These are phyloP conservation scores for Macquaria ambigua DNA, from an alignment of 2,113 vertebrate species.

Conservation along the genomic window DNA sequence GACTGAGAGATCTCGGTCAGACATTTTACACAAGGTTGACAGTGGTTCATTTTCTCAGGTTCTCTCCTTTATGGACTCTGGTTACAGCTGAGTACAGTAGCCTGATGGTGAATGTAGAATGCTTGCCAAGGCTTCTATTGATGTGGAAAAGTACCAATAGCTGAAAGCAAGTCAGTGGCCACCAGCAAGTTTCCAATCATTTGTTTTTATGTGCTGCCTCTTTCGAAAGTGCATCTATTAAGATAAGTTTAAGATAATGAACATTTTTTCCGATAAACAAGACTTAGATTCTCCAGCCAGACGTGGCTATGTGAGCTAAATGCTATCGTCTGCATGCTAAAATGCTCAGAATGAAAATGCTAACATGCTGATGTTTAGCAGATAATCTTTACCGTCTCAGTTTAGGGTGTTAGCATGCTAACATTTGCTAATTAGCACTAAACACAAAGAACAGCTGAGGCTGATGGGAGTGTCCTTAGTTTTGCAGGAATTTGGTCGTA, in stretches of 20 bases:
- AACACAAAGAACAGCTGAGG: neutral
- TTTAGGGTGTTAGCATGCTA: neutral
- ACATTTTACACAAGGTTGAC: constrained; percentile 59
- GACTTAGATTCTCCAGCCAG: neutral
- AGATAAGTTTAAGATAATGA: constrained; percentile 10
- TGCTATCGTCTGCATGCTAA: neutral
- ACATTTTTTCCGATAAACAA: neutral
- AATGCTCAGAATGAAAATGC: neutral
- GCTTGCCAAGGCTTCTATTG: constrained; percentile 27
- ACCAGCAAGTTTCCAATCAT: constrained; percentile 43
- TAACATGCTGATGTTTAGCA: neutral
- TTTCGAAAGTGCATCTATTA: neutral
- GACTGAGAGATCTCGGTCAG: constrained; percentile 56
- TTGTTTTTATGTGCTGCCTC: neutral
- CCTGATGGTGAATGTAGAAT: constrained; percentile 20
- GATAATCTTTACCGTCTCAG: neutral
- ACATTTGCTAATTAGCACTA: neutral
- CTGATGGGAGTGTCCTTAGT: neutral
- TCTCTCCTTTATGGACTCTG: constrained; percentile 40
- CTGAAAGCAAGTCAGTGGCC: constrained; percentile 27
- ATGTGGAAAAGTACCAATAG: constrained; percentile 62
- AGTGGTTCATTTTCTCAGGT: constrained; percentile 54
- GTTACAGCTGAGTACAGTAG: constrained; percentile 47
- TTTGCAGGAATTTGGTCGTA: neutral
- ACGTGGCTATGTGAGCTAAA: neutral